Percentiles rank a stretch among this genome's conserved stretches.
phyloP scores from a whole-genome alignment of 2,797 vertebrate genomes.

The Pseudotriccus pelzelni region DNA sequence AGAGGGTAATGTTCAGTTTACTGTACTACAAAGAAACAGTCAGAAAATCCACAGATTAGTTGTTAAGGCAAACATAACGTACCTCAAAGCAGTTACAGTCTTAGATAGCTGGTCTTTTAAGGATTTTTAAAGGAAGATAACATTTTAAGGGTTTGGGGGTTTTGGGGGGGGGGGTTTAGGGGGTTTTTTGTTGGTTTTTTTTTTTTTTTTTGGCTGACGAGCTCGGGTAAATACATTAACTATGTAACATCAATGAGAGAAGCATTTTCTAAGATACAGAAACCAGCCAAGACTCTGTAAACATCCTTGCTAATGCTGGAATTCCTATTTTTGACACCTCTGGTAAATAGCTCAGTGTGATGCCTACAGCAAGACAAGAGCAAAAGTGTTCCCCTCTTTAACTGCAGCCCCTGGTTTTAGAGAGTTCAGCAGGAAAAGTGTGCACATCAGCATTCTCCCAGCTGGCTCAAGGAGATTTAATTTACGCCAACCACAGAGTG shows the following conservation, averaged over 20 bases:
- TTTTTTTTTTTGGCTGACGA: background rate
- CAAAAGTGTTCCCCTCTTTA: constrained; percentile 38
- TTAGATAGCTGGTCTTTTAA: background rate
- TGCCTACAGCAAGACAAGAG: background rate
- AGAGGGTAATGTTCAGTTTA: background rate
- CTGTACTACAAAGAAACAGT: background rate
- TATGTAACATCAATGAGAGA: background rate
- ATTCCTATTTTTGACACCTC: background rate
- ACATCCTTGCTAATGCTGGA: background rate
- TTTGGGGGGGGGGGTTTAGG: no score
- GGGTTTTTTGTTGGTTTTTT: no score
- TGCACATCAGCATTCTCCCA: constrained; percentile 68
- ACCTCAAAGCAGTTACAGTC: background rate
- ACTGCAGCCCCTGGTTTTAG: constrained; percentile 55
- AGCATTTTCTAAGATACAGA: background rate
- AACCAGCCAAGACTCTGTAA: background rate
- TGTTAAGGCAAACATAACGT: background rate
- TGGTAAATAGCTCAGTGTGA: background rate
- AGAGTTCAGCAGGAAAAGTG: constrained; percentile 74
- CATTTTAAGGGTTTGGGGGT: no score
- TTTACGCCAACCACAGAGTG: constrained; percentile 34
- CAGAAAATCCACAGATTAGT: background rate
- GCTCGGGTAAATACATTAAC: background rate
- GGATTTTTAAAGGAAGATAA: background rate
- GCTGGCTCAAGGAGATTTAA: constrained; percentile 8